phyloP scores from a whole-genome alignment of 2,113 vertebrate species.

The Pyxicephalus adspersus region DNA sequence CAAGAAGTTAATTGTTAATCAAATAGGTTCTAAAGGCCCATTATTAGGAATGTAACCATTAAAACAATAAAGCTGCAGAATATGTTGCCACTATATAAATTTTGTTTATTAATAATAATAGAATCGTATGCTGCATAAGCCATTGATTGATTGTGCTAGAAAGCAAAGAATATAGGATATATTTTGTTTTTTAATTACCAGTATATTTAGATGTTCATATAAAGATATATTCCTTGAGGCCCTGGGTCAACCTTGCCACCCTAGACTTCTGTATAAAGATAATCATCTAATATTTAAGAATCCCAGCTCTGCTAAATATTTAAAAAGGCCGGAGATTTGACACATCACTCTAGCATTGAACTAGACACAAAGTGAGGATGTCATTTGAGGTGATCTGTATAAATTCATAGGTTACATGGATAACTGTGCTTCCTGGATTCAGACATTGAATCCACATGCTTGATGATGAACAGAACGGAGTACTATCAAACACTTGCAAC shows the following conservation, averaged over 20 bases:
- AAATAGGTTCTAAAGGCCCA: too few relatives aligned
- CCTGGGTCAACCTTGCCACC: slow-evolving; percentile 12
- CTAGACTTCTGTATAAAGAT: slow-evolving; percentile 22
- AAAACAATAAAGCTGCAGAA: too few relatives aligned
- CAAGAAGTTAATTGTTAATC: too few relatives aligned
- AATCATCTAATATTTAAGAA: slow-evolving; percentile 43
- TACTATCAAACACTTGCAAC: not conserved
- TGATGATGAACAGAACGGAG: too few relatives aligned
- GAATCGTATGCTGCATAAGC: too few relatives aligned
- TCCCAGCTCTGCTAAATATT: slow-evolving; percentile 45
- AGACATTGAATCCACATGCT: not conserved
- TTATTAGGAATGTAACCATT: too few relatives aligned
- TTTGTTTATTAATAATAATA: too few relatives aligned
- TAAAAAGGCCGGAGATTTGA: slow-evolving; percentile 39
- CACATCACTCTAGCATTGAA: slow-evolving; percentile 32
- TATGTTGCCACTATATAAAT: too few relatives aligned
- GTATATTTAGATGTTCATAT: not conserved
- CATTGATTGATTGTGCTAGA: not conserved
- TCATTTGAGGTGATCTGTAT: slow-evolving; percentile 39
- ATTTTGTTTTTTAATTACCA: not conserved
- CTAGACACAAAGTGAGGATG: slow-evolving; percentile 40
- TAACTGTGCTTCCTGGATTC: not conserved
- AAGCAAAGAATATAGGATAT: not conserved
- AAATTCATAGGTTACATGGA: slow-evolving; percentile 1
- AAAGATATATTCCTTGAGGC: slow-evolving; percentile 3